These are phyloP conservation scores for Merops nubicus DNA, from an alignment of 2,113 vertebrate species.

Conservation along the genomic window DNA sequence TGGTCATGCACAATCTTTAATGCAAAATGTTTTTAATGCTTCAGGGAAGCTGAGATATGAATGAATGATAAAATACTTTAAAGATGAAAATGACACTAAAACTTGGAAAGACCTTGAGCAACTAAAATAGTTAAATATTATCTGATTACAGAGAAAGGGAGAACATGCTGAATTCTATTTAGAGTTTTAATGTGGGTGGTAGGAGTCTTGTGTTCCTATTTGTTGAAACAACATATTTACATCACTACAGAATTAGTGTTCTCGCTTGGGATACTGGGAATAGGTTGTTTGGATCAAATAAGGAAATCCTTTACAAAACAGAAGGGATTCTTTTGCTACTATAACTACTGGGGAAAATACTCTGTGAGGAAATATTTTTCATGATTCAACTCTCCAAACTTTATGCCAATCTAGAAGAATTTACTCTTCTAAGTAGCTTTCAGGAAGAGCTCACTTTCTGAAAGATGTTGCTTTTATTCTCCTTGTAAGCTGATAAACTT, in stretches of 20 bases:
- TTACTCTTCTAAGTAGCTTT: background rate
- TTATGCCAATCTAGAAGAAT: background rate
- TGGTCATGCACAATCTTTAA: background rate
- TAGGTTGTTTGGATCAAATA: background rate
- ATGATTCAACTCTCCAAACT: background rate
- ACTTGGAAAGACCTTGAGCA: constrained; percentile 14
- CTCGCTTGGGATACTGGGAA: background rate
- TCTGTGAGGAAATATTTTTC: background rate
- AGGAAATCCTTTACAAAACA: background rate
- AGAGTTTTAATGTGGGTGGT: background rate
- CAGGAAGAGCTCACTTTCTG: background rate
- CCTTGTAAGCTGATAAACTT: background rate
- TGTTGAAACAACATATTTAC: constrained; percentile 42
- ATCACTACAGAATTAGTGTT: background rate
- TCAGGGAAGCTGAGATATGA: constrained; percentile 20
- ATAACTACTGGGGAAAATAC: background rate
- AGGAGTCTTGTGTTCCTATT: background rate
- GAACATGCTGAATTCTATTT: background rate
- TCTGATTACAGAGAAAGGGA: background rate
- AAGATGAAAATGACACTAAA: constrained; percentile 13
- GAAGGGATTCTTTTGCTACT: background rate
- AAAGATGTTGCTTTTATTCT: background rate
- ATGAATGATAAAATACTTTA: constrained; percentile 22
- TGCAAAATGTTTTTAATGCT: background rate
- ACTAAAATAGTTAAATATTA: constrained; percentile 18